These are phyloP conservation scores for Poeciliopsis turrubarensis DNA, from an alignment of 2,113 vertebrate genomes.

Conservation along the genomic window DNA sequence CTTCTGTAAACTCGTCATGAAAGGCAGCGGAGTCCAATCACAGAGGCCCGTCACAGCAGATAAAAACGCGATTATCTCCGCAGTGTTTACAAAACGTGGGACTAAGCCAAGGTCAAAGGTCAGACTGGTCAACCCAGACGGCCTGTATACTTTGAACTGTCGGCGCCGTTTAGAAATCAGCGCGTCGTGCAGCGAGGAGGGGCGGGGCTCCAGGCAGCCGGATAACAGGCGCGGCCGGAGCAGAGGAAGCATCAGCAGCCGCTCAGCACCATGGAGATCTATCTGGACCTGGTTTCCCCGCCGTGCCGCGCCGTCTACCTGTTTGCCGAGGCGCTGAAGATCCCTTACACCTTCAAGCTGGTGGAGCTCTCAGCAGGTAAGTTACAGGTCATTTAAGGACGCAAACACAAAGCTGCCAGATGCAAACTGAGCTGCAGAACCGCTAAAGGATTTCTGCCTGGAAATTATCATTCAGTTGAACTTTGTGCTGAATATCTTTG, in stretches of 20 bases:
- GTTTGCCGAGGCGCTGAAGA: slow-evolving; percentile 82
- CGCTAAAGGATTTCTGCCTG: neutral
- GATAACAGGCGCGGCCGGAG: slow-evolving; percentile 12
- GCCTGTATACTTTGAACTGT: slow-evolving; percentile 47
- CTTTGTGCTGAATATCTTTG: neutral
- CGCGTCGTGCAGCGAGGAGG: neutral
- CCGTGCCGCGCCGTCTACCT: slow-evolving; percentile 86
- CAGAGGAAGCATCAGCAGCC: slow-evolving; percentile 9
- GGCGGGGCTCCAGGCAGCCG: slow-evolving; percentile 28
- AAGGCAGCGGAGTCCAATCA: neutral
- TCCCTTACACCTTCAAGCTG: slow-evolving; percentile 82
- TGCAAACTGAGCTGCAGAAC: neutral
- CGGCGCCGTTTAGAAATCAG: slow-evolving; percentile 27
- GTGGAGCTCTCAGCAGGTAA: slow-evolving; percentile 82
- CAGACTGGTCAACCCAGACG: slow-evolving; percentile 28
- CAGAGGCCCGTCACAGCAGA: neutral
- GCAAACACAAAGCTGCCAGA: neutral
- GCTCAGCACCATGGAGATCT: slow-evolving; percentile 79
- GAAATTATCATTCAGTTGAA: neutral
- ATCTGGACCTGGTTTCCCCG: slow-evolving; percentile 86
- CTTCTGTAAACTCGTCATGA: neutral
- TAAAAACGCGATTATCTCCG: slow-evolving; percentile 4
- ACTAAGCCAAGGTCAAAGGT: slow-evolving; percentile 34
- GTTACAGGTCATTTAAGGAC: neutral
- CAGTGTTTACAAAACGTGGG: slow-evolving; percentile 50